These are phyloP conservation scores for Samia ricini DNA, from an alignment of 1,140 invertebrate species.

Conservation along the genomic window DNA sequence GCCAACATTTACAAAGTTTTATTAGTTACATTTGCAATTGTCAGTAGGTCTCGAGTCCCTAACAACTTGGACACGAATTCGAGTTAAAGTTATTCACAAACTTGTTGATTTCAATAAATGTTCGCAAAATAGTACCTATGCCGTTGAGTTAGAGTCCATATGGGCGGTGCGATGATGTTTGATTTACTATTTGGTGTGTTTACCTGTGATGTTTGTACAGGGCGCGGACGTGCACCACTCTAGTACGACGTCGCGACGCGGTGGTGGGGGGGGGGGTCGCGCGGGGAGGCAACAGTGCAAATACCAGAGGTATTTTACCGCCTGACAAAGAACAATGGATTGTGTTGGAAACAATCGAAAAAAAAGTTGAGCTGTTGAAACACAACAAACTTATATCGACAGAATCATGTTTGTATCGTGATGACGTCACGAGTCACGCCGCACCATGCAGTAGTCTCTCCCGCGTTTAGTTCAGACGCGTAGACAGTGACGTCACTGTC, in stretches of 20 bases:
- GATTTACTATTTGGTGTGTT: constrained; percentile 31
- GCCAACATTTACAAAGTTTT: background rate
- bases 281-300: constrained; percentile 14
- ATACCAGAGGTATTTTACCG: constrained; percentile 34
- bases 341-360: background rate
- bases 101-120: background rate
- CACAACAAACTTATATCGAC: background rate
- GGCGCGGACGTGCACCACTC: constrained; percentile 13
- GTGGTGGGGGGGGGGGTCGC: constrained; percentile 8
- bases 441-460: no score
- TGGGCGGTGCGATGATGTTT: constrained; percentile 1
- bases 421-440: background rate
- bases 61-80: constrained; percentile 54
- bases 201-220: constrained; percentile 43
- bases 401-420: background rate
- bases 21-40: constrained; percentile 7
- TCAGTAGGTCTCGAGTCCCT: constrained; percentile 38
- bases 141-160: background rate
- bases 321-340: constrained; percentile 4
- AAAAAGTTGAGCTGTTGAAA: background rate
- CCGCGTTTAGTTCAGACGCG: no score
- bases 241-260: no score
- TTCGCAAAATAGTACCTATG: constrained; percentile 15
- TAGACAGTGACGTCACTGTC: no score
- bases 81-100: constrained; percentile 36